Base-by-base conservation (phyloP, 2,797 vertebrate genomes). In the Chrysocyon brachyurus region DNA sequence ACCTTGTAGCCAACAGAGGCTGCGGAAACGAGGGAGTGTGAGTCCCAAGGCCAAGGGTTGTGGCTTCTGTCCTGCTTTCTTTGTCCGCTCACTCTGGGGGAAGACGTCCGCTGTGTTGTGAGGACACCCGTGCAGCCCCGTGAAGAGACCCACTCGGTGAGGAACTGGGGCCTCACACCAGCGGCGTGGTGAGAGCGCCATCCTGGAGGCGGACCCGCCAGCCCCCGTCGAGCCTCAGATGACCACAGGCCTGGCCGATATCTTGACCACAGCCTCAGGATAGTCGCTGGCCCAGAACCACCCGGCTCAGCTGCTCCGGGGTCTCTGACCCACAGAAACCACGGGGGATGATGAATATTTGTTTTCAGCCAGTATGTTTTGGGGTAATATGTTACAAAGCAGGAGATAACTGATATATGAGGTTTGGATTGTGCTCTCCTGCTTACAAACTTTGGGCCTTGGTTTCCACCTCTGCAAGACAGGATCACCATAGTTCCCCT, bases 11-110 rank as follows among this genome's bases (percentile, higher is more conserved):
- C 59, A 1, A 0, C 0, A 19, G 26, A 12, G 40, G 31, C 5
- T 1, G 15, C 16, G 28, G 66, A n/a, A 46, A 33, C 4, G 49
- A 36, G 3, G 31, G 77, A 33, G 2, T 1, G 0, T 0, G 46
- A 12, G 24, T 28, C 26, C 52, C n/a, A 2, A 14, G 49, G 64
- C 73, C 9, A 1, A 0, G 52, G 0, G 0, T 16, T 1, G 22
- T 6, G 31, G 56, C 54, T 83, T 78, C 89, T 54, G 28, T 46
- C 33, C 8, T 0, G 26, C n/a, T n/a, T 8, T 68, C 61, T 10
- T 31, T 24, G 33, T 0, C 24, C 17, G 1, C 2, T 14, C 2
- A 0, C 68, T 56, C 8, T 0, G 31, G 12, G 61, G 17, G 4
- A 5, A 40, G 16, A n/a, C 1, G 0, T 5, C 24, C 0, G 0